Evolutionary conservation across 1,140 invertebrate species (phyloP).

Genomic region (Drosophila nasuta): DNA sequence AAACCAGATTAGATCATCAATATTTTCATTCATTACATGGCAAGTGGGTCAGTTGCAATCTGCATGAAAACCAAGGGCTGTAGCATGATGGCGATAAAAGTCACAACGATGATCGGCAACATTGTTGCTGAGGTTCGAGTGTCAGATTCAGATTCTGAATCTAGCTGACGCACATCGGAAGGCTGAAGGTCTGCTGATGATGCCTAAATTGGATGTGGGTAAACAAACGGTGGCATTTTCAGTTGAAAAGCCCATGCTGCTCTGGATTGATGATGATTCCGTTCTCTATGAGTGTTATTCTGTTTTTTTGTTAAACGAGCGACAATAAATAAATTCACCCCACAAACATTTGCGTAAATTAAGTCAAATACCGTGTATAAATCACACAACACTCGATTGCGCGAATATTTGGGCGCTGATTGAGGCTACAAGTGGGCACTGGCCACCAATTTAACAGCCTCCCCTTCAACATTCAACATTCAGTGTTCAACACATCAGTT

Average conservation of each 20-base stretch:
- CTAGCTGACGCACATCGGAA: constrained; percentile 42
- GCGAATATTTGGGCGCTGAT: constrained; percentile 46
- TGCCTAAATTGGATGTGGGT: constrained; percentile 70
- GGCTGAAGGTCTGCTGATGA: constrained; percentile 64
- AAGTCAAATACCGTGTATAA: constrained; percentile 46
- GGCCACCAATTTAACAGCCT: constrained; percentile 3
- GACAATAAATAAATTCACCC: constrained; percentile 54
- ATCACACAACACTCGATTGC: constrained; percentile 53
- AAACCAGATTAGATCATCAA: neutral
- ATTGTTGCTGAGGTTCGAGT: constrained; percentile 39
- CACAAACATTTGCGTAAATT: constrained; percentile 44
- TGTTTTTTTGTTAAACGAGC: constrained; percentile 13
- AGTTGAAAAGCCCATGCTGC: constrained; percentile 36
- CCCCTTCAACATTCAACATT: neutral
- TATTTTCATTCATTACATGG: neutral
- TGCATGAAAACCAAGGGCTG: constrained; percentile 15
- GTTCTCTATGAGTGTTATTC: neutral
- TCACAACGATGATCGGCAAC: constrained; percentile 1
- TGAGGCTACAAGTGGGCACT: constrained; percentile 19
- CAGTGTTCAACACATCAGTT: neutral
- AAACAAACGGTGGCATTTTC: constrained; percentile 49
- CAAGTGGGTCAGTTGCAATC: constrained; percentile 24
- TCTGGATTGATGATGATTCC: constrained; percentile 19
- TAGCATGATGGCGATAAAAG: constrained; percentile 5
- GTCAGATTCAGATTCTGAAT: constrained; percentile 48